A percentile compares a stretch with the other conserved stretches of the same genome.
phyloP scores from a whole-genome alignment of 2,113 vertebrate species.

The Spea bombifrons region DNA sequence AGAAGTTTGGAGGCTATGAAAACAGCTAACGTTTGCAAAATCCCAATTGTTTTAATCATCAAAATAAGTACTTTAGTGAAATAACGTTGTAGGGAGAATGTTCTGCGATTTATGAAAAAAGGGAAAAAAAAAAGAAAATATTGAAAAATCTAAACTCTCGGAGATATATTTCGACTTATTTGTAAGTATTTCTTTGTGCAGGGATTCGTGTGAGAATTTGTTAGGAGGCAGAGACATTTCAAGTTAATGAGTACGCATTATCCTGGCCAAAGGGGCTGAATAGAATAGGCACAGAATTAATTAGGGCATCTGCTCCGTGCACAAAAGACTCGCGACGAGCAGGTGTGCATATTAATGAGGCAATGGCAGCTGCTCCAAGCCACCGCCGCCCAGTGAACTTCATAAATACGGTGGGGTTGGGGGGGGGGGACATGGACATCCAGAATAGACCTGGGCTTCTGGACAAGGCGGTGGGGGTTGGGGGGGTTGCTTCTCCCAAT shows the following conservation, averaged over 20 bases:
- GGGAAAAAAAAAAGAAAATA: no score
- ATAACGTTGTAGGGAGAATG: no score
- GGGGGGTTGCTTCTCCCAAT: conserved; percentile 53
- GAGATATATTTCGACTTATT: no score
- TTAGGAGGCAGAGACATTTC: conserved; percentile 53
- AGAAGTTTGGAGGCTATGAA: no score
- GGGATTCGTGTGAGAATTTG: conserved; percentile 56
- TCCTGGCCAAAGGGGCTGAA: conserved; percentile 52
- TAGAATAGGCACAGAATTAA: conserved; percentile 66
- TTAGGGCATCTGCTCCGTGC: conserved; percentile 69
- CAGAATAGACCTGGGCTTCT: conserved; percentile 45
- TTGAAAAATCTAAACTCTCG: no score
- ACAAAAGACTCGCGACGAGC: conserved; percentile 77
- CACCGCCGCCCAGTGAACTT: conserved; percentile 52
- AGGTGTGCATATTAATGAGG: conserved; percentile 89
- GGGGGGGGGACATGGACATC: conserved; percentile 36
- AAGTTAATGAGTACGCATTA: conserved; percentile 55
- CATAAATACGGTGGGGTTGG: conserved; percentile 48
- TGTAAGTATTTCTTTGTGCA: conserved; percentile 33
- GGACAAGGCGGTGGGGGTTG: conserved; percentile 31
- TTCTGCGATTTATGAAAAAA: no score
- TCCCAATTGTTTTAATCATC: no score
- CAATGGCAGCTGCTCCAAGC: conserved; percentile 74
- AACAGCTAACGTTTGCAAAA: no score
- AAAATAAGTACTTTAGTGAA: no score